Conservation (phyloP, 1,140 invertebrate species). For the Drosophila pallidifrons region DNA sequence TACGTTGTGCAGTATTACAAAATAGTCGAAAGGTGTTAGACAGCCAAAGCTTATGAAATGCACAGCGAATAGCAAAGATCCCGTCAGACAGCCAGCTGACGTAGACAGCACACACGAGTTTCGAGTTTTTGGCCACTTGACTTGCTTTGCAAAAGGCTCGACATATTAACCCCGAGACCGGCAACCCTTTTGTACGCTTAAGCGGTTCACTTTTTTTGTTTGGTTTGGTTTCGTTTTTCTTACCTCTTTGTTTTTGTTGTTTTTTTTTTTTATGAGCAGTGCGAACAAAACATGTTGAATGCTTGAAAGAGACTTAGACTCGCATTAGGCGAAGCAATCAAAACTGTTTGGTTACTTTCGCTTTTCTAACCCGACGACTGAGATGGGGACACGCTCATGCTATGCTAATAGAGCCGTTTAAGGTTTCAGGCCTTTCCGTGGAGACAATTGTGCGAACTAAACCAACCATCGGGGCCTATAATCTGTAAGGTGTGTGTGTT, state of each 20-base stretch:
- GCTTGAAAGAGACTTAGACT: slow-evolving; percentile 40
- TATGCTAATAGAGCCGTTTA: slow-evolving; percentile 59
- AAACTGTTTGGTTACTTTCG: slow-evolving; percentile 62
- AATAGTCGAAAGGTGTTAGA: slow-evolving; percentile 64
- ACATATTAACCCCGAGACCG: slow-evolving; percentile 16
- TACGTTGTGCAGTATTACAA: slow-evolving; percentile 69
- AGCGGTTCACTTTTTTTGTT: slow-evolving; percentile 15
- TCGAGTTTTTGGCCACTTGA: slow-evolving; percentile 13
- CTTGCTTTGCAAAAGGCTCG: slow-evolving; percentile 11
- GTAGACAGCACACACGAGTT: background rate
- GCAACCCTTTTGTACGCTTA: slow-evolving; percentile 20
- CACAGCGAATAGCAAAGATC: slow-evolving; percentile 13
- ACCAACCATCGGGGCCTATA: slow-evolving; percentile 18
- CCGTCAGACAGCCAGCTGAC: background rate
- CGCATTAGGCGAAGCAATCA: slow-evolving; percentile 40
- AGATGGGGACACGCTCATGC: slow-evolving; percentile 24
- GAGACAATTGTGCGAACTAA: slow-evolving; percentile 60
- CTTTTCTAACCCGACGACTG: slow-evolving; percentile 50
- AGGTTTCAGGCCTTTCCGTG: slow-evolving; percentile 1
- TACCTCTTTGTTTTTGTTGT: background rate
- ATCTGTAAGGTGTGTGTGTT: slow-evolving; percentile 58
- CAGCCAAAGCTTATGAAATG: slow-evolving; percentile 58
- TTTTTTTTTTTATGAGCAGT: slow-evolving; percentile 56
- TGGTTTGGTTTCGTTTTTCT: too few species aligned
- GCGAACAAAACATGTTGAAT: slow-evolving; percentile 54